Conservation (phyloP, 2,113 vertebrate genomes). For the Ammodramus savannarum region DNA sequence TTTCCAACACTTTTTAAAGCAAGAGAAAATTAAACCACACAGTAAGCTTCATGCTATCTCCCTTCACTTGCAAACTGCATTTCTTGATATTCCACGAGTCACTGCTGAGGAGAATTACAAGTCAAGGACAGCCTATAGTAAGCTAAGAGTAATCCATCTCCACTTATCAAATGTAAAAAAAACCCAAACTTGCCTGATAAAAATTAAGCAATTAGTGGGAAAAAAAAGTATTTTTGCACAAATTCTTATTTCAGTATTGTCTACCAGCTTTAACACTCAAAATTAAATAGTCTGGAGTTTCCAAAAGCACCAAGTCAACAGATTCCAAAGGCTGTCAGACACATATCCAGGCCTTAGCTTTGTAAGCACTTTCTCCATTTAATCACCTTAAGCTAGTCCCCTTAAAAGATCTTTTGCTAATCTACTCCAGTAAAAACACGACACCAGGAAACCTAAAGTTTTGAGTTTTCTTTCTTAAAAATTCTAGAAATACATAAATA, state of each 20-base stretch:
- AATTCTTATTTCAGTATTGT: not conserved
- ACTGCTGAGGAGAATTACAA: not conserved
- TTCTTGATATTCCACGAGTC: not conserved
- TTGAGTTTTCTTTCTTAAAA: not conserved
- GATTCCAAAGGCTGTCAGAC: not conserved
- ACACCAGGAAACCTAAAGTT: not conserved
- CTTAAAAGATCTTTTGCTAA: not conserved
- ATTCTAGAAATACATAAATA: not conserved
- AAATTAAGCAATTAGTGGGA: not conserved
- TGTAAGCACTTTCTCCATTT: not conserved
- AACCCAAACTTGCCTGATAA: too few relatives aligned
- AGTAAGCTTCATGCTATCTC: not conserved
- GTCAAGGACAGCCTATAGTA: not conserved
- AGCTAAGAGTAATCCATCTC: not conserved
- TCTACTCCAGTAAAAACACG: not conserved
- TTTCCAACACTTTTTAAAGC: not conserved
- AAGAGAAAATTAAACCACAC: not conserved
- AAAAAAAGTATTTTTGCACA: not conserved
- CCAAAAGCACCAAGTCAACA: not conserved
- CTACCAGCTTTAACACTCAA: not conserved
- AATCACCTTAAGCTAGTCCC: not conserved
- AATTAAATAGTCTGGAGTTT: not conserved
- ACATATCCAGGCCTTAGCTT: not conserved
- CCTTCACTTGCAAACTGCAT: not conserved
- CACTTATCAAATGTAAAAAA: not conserved